phyloP scores from a whole-genome alignment of 2,797 vertebrate genomes.

The Thalassophryne amazonica region DNA sequence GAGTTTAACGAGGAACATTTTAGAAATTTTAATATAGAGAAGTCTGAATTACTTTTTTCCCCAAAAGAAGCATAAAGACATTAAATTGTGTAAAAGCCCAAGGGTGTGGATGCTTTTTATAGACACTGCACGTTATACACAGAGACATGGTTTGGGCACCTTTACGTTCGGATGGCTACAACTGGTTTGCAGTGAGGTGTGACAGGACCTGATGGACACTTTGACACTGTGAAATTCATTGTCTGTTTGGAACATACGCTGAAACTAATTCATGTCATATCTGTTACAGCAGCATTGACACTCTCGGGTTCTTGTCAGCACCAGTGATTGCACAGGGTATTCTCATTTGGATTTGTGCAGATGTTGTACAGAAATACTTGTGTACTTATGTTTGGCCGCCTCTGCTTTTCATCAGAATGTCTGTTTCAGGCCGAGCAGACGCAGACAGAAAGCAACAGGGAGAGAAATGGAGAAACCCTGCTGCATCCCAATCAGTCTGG shows the following conservation, averaged over 20 bases:
- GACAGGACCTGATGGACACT: background rate
- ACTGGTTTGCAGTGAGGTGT: background rate
- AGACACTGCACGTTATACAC: too few species aligned
- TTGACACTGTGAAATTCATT: constrained; percentile 5
- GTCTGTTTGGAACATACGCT: background rate
- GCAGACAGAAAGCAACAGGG: constrained; percentile 42
- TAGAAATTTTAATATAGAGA: too few species aligned
- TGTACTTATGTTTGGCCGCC: constrained; percentile 29
- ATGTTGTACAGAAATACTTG: background rate
- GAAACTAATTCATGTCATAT: background rate
- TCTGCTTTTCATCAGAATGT: constrained; percentile 71
- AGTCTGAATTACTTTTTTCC: too few species aligned
- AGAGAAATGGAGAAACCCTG: constrained; percentile 49
- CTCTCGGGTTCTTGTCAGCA: constrained; percentile 1
- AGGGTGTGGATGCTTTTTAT: too few species aligned
- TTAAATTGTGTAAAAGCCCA: too few species aligned
- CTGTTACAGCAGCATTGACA: background rate
- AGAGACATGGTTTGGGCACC: too few species aligned
- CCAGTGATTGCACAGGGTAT: background rate
- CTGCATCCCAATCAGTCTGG: constrained; percentile 78
- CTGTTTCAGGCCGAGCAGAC: constrained; percentile 68
- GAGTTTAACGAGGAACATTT: too few species aligned
- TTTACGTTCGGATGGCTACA: background rate
- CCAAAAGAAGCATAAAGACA: too few species aligned
- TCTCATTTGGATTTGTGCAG: constrained; percentile 10